Percentiles rank a stretch among this genome's conserved stretches.
phyloP scores from a whole-genome alignment of 2,888 invertebrate genomes.

The Acrobasis suavella region DNA sequence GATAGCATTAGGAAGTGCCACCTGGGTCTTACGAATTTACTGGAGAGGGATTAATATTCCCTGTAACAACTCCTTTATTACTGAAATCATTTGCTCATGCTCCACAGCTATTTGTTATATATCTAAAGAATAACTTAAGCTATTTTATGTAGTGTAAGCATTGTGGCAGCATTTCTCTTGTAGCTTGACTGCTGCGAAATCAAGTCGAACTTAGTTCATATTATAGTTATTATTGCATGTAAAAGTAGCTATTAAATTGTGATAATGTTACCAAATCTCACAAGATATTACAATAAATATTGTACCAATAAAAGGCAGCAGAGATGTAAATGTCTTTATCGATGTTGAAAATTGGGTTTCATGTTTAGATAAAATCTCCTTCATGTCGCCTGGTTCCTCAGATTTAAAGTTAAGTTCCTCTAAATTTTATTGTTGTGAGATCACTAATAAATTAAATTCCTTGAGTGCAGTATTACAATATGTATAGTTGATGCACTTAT shows the following conservation, averaged over 20 bases:
- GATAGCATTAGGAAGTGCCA: too few relatives aligned
- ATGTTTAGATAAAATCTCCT: conserved; percentile 25
- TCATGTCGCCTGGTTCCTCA: conserved; percentile 28
- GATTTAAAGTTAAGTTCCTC: conserved; percentile 27
- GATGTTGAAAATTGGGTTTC: conserved; percentile 24
- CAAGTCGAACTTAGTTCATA: conserved; percentile 10
- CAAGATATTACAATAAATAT: conserved; percentile 2
- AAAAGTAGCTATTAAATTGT: conserved; percentile 22
- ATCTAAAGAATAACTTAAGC: not conserved
- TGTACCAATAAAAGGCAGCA: conserved; percentile 7
- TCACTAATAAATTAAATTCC: conserved; percentile 7
- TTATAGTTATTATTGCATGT: conserved; percentile 11
- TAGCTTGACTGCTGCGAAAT: conserved; percentile 11
- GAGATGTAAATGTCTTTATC: conserved; percentile 24
- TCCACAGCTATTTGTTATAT: not conserved
- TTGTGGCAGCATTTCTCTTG: not conserved
- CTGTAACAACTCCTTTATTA: conserved; percentile 1
- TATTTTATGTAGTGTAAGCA: conserved; percentile 1
- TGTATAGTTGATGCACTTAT: conserved; percentile 5
- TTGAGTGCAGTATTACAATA: conserved; percentile 15
- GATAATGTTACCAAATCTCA: conserved; percentile 31
- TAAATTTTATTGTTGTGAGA: conserved; percentile 25
- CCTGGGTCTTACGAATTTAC: too few relatives aligned
- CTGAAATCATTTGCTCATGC: conserved; percentile 10
- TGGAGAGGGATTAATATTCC: not conserved